A percentile compares a stretch with the other conserved stretches of the same genome.
Conservation (phyloP, 2,888 invertebrate genomes). For the Polymixis lichenea region DNA sequence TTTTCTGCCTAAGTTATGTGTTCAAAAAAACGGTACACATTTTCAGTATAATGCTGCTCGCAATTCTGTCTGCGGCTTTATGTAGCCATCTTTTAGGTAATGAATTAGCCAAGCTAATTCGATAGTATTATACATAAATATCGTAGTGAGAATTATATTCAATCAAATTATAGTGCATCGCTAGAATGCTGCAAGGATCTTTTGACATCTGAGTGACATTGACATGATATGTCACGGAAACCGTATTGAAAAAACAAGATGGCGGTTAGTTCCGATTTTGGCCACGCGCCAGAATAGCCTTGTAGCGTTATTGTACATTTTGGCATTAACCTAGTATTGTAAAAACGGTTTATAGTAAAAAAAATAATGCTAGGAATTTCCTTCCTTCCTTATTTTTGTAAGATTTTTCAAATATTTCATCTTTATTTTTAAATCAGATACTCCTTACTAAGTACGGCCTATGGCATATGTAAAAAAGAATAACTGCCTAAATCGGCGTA, state of each 20-base stretch:
- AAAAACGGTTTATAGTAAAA: not conserved
- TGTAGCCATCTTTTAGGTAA: not conserved
- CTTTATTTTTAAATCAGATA: conserved; percentile 24
- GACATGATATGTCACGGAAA: not conserved
- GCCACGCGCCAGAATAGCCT: not conserved
- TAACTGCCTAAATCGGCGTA: not conserved
- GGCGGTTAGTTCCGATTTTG: not conserved
- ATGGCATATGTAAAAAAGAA: not conserved
- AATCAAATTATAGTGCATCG: not conserved
- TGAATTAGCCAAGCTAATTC: conserved; percentile 5
- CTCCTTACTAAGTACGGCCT: not conserved
- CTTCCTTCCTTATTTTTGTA: not conserved
- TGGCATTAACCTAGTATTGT: not conserved
- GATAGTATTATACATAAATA: not conserved
- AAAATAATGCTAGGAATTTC: not conserved
- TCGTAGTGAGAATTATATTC: not conserved
- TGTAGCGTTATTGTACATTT: not conserved
- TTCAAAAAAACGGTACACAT: conserved; percentile 16
- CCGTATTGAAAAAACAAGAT: not conserved
- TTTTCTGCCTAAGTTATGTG: conserved; percentile 7
- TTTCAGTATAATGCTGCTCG: conserved; percentile 19
- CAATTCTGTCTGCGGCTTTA: conserved; percentile 25
- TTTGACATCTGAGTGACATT: not conserved
- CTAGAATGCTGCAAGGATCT: not conserved
- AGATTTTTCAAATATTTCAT: conserved; percentile 31